These are phyloP conservation scores for Tachysurus vachellii DNA, from an alignment of 2,113 vertebrate species.

Conservation along the genomic window DNA sequence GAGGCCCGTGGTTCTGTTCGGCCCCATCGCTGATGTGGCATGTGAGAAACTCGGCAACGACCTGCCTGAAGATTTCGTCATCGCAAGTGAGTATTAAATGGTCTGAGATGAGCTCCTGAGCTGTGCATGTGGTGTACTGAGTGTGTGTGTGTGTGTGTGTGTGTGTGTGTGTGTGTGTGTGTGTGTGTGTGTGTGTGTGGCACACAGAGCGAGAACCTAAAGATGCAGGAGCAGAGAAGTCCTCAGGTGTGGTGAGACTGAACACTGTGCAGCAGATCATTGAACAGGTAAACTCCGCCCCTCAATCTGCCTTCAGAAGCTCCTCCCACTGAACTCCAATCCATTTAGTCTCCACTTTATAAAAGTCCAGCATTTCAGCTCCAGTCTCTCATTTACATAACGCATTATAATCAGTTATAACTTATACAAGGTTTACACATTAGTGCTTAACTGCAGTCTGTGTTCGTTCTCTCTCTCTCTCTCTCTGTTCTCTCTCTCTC, in stretches of 20 bases:
- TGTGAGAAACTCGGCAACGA: constrained; percentile 36
- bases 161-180: neutral
- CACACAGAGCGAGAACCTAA: constrained; percentile 90
- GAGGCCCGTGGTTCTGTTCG: constrained; percentile 41
- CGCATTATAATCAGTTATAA: neutral
- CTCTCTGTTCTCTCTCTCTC: no score
- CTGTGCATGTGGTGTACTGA: neutral
- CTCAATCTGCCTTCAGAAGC: neutral
- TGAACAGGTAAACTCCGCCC: constrained; percentile 81
- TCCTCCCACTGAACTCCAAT: neutral
- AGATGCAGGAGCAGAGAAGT: constrained; percentile 90
- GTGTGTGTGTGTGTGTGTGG: constrained; percentile 5
- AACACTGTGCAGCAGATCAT: constrained; percentile 97
- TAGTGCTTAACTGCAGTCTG: no score
- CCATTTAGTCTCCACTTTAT: neutral
- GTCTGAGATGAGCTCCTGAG: neutral
- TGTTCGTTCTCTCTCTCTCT: no score
- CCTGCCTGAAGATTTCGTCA: constrained; percentile 38
- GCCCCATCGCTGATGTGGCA: constrained; percentile 43
- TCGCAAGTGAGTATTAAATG: constrained; percentile 34
- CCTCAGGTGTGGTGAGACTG: constrained; percentile 88
- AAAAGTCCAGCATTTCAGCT: neutral
- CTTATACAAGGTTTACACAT: neutral
- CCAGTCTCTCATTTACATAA: neutral
- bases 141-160: neutral